Evolutionary conservation across 2,113 vertebrate species (phyloP).

Genomic region (Hemichromis elongatus): DNA sequence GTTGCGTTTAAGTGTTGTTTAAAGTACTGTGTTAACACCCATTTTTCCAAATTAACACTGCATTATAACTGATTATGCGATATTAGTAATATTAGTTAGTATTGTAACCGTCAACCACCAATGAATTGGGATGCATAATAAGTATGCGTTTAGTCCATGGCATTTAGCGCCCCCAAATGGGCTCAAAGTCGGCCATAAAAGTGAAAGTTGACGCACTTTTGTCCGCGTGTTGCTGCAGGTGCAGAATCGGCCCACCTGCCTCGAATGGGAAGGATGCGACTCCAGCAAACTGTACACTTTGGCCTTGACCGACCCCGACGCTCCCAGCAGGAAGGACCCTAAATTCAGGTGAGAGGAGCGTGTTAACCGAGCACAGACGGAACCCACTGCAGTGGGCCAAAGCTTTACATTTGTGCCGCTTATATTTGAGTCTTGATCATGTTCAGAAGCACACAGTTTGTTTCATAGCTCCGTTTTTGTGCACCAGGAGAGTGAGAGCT

Average conservation of each 20-base stretch:
- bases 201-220: background rate
- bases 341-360: conserved; percentile 80
- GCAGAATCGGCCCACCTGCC: conserved; percentile 79
- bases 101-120: background rate
- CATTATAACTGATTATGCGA: accelerated
- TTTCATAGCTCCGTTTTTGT: background rate
- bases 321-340: conserved; percentile 88
- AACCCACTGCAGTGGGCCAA: background rate
- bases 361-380: background rate
- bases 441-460: background rate
- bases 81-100: background rate
- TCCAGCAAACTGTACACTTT: conserved; percentile 86
- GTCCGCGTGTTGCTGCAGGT: conserved; percentile 71
- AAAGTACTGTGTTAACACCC: accelerated
- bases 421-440: background rate
- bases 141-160: background rate
- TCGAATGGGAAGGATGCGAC: conserved; percentile 87
- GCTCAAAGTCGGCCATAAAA: background rate
- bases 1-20: background rate
- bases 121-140: background rate
- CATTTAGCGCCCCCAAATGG: background rate
- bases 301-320: conserved; percentile 90
- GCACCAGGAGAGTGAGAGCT: background rate
- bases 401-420: background rate
- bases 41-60: accelerated